Percentiles rank a stretch among this genome's conserved stretches.
Evolutionary conservation across 1,140 invertebrate genomes (phyloP).

Genomic region (Aphidius ervi): DNA sequence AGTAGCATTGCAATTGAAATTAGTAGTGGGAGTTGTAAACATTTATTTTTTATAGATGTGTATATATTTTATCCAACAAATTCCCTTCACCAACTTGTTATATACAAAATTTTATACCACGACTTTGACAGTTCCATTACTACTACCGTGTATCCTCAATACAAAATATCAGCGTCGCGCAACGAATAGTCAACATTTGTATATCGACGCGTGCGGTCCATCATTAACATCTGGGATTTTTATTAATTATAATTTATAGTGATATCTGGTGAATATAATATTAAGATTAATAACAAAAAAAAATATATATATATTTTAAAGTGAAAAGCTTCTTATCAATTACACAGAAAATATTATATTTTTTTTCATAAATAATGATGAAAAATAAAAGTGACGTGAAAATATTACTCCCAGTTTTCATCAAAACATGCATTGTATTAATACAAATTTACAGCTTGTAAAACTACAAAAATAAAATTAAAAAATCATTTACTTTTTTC

Average conservation of each 20-base stretch:
- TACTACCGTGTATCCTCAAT: conserved; percentile 30
- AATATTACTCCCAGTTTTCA: too few species aligned
- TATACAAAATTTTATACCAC: conserved; percentile 24
- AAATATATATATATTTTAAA: too few species aligned
- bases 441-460: too few species aligned
- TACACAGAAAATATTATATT: neutral
- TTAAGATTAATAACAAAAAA: neutral
- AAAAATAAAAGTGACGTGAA: too few species aligned
- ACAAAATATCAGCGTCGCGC: conserved; percentile 25
- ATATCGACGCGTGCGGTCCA: conserved; percentile 29
- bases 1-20: conserved; percentile 12
- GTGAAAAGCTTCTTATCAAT: too few species aligned
- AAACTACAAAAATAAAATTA: too few species aligned
- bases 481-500: too few species aligned
- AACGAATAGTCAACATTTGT: conserved; percentile 32
- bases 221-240: neutral
- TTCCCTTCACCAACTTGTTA: conserved; percentile 7
- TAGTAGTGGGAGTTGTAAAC: conserved; percentile 15
- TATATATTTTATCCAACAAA: conserved; percentile 6
- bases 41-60: neutral
- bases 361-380: too few species aligned
- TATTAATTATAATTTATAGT: too few species aligned
- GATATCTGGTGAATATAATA: too few species aligned
- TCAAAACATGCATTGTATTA: too few species aligned
- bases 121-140: conserved; percentile 52